Percentiles rank a stretch among this genome's conserved stretches.
Conservation (phyloP, 1,140 invertebrate species). For the Anadara kagoshimensis region DNA sequence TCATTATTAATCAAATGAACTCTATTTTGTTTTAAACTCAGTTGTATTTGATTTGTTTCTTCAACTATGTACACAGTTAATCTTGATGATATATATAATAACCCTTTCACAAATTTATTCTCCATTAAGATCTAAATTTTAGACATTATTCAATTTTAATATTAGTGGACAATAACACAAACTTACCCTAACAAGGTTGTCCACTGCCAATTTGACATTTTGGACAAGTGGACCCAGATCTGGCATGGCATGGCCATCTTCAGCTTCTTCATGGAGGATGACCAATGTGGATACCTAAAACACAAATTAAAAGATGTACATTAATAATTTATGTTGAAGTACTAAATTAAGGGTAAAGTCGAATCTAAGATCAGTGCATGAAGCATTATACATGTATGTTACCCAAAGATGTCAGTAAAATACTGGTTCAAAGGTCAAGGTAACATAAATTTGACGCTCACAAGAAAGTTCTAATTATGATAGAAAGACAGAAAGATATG, state of each 20-base stretch:
- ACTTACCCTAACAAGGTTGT: slow-evolving; percentile 95
- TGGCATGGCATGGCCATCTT: slow-evolving; percentile 99
- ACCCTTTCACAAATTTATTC: no score
- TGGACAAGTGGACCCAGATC: slow-evolving; percentile 96
- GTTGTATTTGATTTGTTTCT: no score
- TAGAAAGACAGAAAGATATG: no score
- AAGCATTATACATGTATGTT: background rate
- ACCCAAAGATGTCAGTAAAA: background rate
- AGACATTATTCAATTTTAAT: no score
- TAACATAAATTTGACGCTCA: background rate
- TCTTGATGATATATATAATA: no score
- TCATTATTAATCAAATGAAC: no score
- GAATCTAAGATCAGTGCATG: background rate
- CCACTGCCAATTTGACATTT: slow-evolving; percentile 95
- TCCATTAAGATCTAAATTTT: no score
- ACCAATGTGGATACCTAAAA: slow-evolving; percentile 96
- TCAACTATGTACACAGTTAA: no score
- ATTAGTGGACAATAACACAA: no score
- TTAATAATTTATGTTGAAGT: background rate
- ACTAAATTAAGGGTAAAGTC: background rate
- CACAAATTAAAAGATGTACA: slow-evolving; percentile 6
- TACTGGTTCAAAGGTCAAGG: background rate
- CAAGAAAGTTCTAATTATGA: no score
- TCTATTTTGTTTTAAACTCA: no score
- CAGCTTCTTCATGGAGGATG: slow-evolving; percentile 99